phyloP scores from a whole-genome alignment of 2,888 invertebrate genomes.

The Yponomeuta cagnagella region DNA sequence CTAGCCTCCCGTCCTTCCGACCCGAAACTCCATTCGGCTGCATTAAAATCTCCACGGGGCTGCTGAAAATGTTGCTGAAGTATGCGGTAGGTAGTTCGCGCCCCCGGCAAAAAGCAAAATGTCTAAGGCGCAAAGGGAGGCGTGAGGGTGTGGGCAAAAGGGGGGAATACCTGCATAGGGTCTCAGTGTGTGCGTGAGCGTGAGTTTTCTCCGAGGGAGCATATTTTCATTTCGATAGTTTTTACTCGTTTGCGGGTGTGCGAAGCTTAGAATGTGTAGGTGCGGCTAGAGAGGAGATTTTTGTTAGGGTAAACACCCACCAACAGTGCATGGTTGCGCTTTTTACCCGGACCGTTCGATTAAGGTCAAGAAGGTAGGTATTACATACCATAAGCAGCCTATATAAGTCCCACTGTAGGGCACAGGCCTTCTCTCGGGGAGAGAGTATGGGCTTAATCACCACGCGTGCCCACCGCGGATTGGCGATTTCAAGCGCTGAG shows the following conservation, averaged over 20 bases:
- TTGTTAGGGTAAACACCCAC: no score
- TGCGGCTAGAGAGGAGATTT: constrained; percentile 33
- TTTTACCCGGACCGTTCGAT: no score
- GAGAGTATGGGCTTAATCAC: no score
- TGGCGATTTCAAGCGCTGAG: no score
- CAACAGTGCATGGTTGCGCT: no score
- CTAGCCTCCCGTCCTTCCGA: constrained; percentile 16
- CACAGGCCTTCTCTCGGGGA: no score
- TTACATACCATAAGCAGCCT: no score
- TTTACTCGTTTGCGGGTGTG: constrained; percentile 60
- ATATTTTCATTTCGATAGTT: constrained; percentile 74
- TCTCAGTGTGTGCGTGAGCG: constrained; percentile 40
- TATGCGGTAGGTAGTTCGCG: constrained; percentile 2
- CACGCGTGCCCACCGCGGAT: no score
- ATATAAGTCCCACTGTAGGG: no score
- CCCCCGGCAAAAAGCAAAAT: constrained; percentile 63
- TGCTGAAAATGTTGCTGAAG: neutral
- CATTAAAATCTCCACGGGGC: neutral
- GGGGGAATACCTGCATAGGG: constrained; percentile 40
- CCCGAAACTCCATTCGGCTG: constrained; percentile 21
- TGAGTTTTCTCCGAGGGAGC: constrained; percentile 33
- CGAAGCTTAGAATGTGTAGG: constrained; percentile 53
- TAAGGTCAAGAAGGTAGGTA: no score
- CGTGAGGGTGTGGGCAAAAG: constrained; percentile 31
- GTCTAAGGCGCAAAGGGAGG: constrained; percentile 62